Base-by-base conservation (phyloP, 1,140 invertebrate genomes). In the Heliconius melpomene region DNA sequence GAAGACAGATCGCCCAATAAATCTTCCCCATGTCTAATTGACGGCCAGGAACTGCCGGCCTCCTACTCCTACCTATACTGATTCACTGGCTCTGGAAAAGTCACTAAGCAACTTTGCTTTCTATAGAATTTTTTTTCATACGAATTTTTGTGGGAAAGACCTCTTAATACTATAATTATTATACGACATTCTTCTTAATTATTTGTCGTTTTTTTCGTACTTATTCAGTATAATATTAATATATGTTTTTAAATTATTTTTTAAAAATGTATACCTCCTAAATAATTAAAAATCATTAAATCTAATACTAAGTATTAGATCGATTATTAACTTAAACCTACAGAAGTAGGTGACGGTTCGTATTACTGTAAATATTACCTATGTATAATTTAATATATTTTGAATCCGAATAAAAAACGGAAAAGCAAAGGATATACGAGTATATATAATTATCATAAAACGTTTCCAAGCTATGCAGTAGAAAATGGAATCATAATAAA, bases 21-120 rank as follows among this genome's bases (percentile, higher is more conserved):
- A 92, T 92, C 90, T 90, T 81, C 86, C 83, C 80, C 84, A 86
- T 90, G 89, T 90, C 88, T 92, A 92, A 92, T 92, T 92, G 91
- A 91, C 90, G 88, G 88, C 82, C 83, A 83, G 83, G 83, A 88
- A 87, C 86, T 87, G 75, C 84, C 84, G 77, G 83, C 83, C 84
- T 81, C 83, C 85, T 88, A 78, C 84, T 81, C 84, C 85, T 87
- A 78, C 79, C 83, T 83, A 81, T 83, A 82, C 85, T 87, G 88
- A 91, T 90, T 91, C 85, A 90, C 89, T 89, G 85, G 87, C 79
- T 81, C 57, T 38, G 75, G 79, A 78, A 77, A 81, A 81, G 75
- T 81, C 75, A 70, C 72, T 77, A 77, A 77, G 75, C 76, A 74
- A 81, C 73, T 54, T 72, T 57, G 79, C 79, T 79, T 52, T 66